These are phyloP conservation scores for Caenorhabditis briggsae DNA, from an alignment of 1,140 invertebrate genomes.

Conservation along the genomic window DNA sequence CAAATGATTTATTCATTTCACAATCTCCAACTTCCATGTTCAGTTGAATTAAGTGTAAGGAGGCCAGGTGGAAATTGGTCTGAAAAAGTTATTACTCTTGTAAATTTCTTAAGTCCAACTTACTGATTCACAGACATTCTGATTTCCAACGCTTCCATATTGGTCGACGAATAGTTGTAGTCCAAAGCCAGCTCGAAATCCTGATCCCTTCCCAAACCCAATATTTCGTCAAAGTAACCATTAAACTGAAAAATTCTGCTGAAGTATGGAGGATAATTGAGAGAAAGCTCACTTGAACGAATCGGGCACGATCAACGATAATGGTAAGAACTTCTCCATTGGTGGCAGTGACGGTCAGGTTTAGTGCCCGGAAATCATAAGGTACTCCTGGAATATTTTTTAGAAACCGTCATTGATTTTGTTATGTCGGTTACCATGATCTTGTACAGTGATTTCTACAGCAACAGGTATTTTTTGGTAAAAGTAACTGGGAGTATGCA, in stretches of 20 bases:
- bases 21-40: not conserved
- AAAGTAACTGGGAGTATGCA: not conserved
- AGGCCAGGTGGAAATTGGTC: not conserved
- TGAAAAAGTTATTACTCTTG: not conserved
- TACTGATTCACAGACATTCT: not conserved
- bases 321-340: not conserved
- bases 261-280: not conserved
- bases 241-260: not conserved
- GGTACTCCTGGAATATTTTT: not conserved
- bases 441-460: not conserved
- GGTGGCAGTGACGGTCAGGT: not conserved
- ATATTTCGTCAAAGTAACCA: not conserved
- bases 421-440: not conserved
- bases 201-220: not conserved
- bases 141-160: not conserved
- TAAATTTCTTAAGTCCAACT: not conserved
- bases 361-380: not conserved
- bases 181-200: not conserved
- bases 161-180: not conserved
- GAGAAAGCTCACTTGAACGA: not conserved
- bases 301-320: not conserved
- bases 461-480: not conserved
- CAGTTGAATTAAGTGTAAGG: not conserved
- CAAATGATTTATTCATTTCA: too few relatives aligned
- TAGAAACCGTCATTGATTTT: not conserved